These are phyloP conservation scores for Hucho hucho DNA, from an alignment of 2,113 vertebrate species.

Conservation along the genomic window DNA sequence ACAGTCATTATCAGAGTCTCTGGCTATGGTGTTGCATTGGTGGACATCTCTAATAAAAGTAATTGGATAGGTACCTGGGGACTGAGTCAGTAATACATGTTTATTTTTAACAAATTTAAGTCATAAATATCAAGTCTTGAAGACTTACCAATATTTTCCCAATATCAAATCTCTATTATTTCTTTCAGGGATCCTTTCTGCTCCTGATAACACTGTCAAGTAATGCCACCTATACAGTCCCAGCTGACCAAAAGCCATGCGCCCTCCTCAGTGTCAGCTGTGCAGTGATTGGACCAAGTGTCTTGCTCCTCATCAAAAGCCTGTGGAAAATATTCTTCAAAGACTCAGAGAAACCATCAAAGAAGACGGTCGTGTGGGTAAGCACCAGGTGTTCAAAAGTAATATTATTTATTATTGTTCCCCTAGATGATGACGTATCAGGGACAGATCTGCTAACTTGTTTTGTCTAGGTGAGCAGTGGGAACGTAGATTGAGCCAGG, in stretches of 20 bases:
- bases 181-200: conserved; percentile 40
- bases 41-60: no score
- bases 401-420: background rate
- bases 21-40: no score
- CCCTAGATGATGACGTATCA: no score
- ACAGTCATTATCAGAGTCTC: no score
- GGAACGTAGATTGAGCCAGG: no score
- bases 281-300: conserved; percentile 33
- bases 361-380: conserved; percentile 39
- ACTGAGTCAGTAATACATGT: background rate
- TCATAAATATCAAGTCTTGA: background rate
- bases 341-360: conserved; percentile 36
- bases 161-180: no score
- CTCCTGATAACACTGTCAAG: conserved; percentile 37
- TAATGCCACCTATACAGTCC: background rate
- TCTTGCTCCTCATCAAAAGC: conserved; percentile 37
- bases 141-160: background rate
- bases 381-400: background rate
- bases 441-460: no score
- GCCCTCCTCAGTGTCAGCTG: conserved; percentile 34
- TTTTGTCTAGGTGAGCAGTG: no score
- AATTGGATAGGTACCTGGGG: no score
- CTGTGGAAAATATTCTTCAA: conserved; percentile 51
- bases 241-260: conserved; percentile 22
- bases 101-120: background rate